Conservation (phyloP, 37 sponge, comb jelly and placozoan genomes). For the Spongia lamella region DNA sequence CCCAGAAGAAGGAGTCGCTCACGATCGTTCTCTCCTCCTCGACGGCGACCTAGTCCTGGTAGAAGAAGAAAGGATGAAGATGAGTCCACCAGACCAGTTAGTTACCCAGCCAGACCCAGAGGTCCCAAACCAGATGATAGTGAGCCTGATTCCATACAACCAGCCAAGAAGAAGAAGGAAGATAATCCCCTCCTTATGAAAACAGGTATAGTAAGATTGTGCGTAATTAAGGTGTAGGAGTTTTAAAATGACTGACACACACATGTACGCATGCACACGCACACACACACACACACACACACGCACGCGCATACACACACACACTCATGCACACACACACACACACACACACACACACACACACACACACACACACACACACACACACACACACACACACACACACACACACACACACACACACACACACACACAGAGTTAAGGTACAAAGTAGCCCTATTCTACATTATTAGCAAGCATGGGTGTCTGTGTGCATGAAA, state of each 20-base stretch:
- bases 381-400: constrained; percentile 30
- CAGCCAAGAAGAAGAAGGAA: constrained; percentile 52
- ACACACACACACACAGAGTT: constrained; percentile 5
- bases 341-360: constrained; percentile 28
- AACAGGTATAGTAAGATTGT: constrained; percentile 38
- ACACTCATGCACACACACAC: too few relatives aligned
- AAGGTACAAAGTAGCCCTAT: neutral
- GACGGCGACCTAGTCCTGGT: too few relatives aligned
- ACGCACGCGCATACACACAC: constrained; percentile 14
- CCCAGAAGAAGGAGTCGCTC: too few relatives aligned
- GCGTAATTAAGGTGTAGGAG: neutral
- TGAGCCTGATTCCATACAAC: neutral
- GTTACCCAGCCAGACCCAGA: neutral
- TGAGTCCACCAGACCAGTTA: neutral
- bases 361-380: constrained; percentile 27
- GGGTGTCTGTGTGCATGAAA: too few relatives aligned
- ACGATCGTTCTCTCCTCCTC: too few relatives aligned
- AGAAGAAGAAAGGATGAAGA: too few relatives aligned
- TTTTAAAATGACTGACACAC: neutral
- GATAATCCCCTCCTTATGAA: constrained; percentile 50
- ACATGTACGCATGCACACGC: constrained; percentile 10
- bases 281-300: constrained; percentile 25
- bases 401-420: constrained; percentile 25
- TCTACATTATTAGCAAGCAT: too few relatives aligned
- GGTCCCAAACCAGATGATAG: too few relatives aligned